phyloP scores from a whole-genome alignment of 2,888 invertebrate species.

The Augochlorella aurata region DNA sequence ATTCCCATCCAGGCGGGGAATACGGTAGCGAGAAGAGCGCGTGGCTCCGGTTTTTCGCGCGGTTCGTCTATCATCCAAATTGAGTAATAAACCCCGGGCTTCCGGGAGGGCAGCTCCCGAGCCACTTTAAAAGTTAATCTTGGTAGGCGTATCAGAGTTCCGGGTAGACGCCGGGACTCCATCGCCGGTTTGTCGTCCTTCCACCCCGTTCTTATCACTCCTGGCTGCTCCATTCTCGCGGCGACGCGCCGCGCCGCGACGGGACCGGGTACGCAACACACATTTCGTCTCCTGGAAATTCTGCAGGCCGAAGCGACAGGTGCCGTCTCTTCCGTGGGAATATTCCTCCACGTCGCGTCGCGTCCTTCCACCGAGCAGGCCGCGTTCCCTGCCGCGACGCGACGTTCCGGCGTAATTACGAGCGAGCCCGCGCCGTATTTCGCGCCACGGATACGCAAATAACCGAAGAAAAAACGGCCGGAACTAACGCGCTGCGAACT shows the following conservation, averaged over 20 bases:
- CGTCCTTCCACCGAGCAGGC: neutral
- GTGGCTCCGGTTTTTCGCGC: constrained; percentile 35
- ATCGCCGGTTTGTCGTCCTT: constrained; percentile 54
- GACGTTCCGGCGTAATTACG: constrained; percentile 54
- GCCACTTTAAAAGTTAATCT: constrained; percentile 76
- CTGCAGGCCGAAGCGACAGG: constrained; percentile 41
- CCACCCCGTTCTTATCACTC: constrained; percentile 40
- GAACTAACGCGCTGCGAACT: neutral
- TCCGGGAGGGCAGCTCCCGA: constrained; percentile 61
- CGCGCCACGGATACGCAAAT: constrained; percentile 20
- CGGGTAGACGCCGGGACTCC: constrained; percentile 40
- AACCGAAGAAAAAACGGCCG: constrained; percentile 7
- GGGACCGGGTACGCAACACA: constrained; percentile 38
- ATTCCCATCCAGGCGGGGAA: constrained; percentile 47
- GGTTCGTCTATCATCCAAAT: constrained; percentile 78
- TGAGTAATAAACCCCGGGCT: constrained; percentile 75
- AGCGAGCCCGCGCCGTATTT: constrained; percentile 34
- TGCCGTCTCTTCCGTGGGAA: constrained; percentile 41
- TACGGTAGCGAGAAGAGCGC: constrained; percentile 7
- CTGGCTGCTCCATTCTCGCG: constrained; percentile 35
- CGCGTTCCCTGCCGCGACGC: neutral
- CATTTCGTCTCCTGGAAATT: constrained; percentile 41
- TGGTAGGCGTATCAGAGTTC: constrained; percentile 64
- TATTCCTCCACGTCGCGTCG: constrained; percentile 26
- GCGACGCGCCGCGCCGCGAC: no score